Conservation (phyloP, 2,888 invertebrate species). For the Flexamia atlantica region DNA sequence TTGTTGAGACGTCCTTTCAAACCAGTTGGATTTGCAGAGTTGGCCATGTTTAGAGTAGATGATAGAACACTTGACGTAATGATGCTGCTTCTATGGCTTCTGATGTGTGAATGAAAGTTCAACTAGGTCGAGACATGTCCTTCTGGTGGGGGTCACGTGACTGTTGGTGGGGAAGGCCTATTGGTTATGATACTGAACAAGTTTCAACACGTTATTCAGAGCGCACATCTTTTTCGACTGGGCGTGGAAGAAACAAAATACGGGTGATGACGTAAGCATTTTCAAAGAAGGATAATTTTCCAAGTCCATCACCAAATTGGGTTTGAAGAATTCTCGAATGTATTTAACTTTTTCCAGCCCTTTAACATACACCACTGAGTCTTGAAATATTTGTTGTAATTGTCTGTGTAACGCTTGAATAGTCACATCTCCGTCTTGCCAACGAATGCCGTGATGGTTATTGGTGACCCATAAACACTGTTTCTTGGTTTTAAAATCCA, state of each 20-base stretch:
- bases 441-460: constrained; percentile 2
- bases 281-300: constrained; percentile 8
- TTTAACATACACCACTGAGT: constrained; percentile 6
- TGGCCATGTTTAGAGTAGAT: background rate
- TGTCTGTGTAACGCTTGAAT: constrained; percentile 1
- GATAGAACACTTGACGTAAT: background rate
- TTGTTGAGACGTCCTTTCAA: background rate
- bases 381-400: background rate
- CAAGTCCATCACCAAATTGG: background rate
- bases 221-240: background rate
- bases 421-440: background rate
- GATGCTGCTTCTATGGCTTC: background rate
- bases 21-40: too few species aligned
- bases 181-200: constrained; percentile 17
- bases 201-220: constrained; percentile 22
- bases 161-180: too few species aligned
- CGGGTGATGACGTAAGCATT: background rate
- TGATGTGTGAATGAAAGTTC: too few species aligned
- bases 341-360: constrained; percentile 8
- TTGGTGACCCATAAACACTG: constrained; percentile 13
- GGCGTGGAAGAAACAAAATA: background rate
- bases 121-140: too few species aligned
- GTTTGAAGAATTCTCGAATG: constrained; percentile 11
- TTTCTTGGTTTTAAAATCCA: background rate
- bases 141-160: too few species aligned